Evolutionary conservation across 2,888 invertebrate genomes (phyloP).

Genomic region (Octonoba sinensis): DNA sequence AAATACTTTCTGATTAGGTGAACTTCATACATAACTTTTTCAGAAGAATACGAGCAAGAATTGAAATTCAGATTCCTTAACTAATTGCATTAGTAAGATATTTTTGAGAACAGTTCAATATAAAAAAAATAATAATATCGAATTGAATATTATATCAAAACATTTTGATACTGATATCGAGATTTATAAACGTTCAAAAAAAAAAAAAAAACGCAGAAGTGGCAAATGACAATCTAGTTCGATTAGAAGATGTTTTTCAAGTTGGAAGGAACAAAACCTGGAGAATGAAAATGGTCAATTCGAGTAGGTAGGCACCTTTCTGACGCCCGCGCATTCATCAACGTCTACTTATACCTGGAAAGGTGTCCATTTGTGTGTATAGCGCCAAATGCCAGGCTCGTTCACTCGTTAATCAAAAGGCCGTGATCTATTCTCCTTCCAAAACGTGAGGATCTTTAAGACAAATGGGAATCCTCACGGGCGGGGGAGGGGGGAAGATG

Average conservation of each 20-base stretch:
- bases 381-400: constrained; percentile 23
- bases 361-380: constrained; percentile 62
- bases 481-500: constrained; percentile 21
- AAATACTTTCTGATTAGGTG: no score
- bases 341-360: constrained; percentile 36
- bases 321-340: constrained; percentile 44
- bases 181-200: no score
- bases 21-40: no score
- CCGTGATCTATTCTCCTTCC: constrained; percentile 36
- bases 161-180: no score
- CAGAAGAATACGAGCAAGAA: no score
- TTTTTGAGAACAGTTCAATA: no score
- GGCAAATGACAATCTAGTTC: not conserved
- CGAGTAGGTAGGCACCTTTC: constrained; percentile 30
- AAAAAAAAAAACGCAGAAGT: not conserved
- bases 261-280: constrained; percentile 8
- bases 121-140: no score
- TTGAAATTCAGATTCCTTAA: no score
- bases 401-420: constrained; percentile 43
- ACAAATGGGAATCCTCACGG: constrained; percentile 34
- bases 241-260: not conserved
- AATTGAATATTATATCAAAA: no score
- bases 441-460: constrained; percentile 36
- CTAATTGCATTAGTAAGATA: no score
- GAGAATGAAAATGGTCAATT: constrained; percentile 14